These are phyloP conservation scores for Perodicticus potto DNA, from an alignment of 2,797 vertebrate species.

Conservation along the genomic window DNA sequence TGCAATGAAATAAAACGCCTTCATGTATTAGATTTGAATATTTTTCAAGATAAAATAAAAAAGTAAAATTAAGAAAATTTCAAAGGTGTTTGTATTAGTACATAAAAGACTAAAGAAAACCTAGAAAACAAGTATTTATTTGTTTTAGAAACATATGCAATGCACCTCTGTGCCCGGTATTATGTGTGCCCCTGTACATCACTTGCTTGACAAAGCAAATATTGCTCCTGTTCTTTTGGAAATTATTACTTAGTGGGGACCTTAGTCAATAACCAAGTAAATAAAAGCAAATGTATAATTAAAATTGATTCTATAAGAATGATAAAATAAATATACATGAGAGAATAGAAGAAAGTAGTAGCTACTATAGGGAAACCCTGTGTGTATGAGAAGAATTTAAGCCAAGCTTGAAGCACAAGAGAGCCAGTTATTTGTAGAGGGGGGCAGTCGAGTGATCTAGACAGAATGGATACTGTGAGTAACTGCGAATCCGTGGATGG, in stretches of 20 bases:
- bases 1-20: background rate
- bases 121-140: background rate
- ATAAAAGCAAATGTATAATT: background rate
- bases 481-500: background rate
- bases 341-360: background rate
- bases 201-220: background rate
- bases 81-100: background rate
- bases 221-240: background rate
- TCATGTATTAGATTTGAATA: background rate
- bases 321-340: background rate
- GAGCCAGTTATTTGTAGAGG: background rate
- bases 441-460: background rate
- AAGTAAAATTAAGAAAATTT: background rate
- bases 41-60: background rate
- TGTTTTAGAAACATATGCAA: background rate
- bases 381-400: background rate
- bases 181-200: background rate
- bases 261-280: background rate
- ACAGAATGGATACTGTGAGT: accelerated
- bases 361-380: background rate
- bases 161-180: background rate
- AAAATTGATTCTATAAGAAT: background rate
- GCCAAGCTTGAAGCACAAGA: background rate
- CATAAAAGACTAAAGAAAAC: background rate
- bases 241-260: background rate